phyloP scores from a whole-genome alignment of 1,140 invertebrate species.

The Cheumatopsyche charites region DNA sequence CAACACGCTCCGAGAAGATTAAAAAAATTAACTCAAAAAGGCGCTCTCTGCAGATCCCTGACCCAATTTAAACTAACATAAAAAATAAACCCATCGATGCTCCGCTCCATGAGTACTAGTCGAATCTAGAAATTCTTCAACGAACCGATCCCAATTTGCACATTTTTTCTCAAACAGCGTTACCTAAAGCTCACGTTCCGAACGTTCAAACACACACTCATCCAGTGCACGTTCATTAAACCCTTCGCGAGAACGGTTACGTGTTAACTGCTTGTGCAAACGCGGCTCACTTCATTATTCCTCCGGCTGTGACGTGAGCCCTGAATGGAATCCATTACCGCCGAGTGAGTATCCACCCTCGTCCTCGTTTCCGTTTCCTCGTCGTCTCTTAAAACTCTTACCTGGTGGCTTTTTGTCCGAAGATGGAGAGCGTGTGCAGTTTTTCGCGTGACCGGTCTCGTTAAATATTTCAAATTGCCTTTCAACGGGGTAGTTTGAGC shows the following conservation, averaged over 20 bases:
- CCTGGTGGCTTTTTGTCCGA: not conserved
- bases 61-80: too few relatives aligned
- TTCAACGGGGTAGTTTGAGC: not conserved
- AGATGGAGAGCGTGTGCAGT: not conserved
- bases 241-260: not conserved
- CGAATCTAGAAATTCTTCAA: too few relatives aligned
- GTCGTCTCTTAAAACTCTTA: too few relatives aligned
- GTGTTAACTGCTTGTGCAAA: conserved; percentile 22
- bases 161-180: too few relatives aligned
- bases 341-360: not conserved
- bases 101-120: too few relatives aligned
- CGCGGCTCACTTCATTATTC: conserved; percentile 20
- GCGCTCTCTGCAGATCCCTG: too few relatives aligned
- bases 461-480: conserved; percentile 23
- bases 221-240: not conserved
- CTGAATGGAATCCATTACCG: conserved; percentile 29
- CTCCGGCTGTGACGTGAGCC: not conserved
- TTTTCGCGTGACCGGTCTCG: conserved; percentile 11
- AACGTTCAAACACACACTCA: not conserved
- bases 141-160: too few relatives aligned
- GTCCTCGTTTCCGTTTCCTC: too few relatives aligned
- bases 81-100: too few relatives aligned
- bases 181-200: too few relatives aligned
- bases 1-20: too few relatives aligned
- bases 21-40: too few relatives aligned